Conservation (phyloP, 2,888 invertebrate genomes). For the Phaedon cochleariae region DNA sequence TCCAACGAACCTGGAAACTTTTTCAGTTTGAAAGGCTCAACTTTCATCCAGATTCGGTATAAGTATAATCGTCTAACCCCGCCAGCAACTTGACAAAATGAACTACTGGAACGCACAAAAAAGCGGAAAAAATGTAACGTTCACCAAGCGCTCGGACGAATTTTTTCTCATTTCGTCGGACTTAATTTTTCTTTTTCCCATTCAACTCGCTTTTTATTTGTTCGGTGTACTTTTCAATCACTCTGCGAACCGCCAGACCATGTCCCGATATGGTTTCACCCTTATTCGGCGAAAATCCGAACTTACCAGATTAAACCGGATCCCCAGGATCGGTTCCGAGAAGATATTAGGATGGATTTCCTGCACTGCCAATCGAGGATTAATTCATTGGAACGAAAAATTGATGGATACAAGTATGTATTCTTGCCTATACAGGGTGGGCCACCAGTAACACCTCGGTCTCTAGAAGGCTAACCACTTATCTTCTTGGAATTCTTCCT, state of each 20-base stretch:
- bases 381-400: neutral
- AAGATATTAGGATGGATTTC: neutral
- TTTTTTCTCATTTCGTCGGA: neutral
- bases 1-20: neutral
- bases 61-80: neutral
- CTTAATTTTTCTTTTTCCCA: neutral
- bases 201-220: neutral
- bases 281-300: slow-evolving; percentile 7
- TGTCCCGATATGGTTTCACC: slow-evolving; percentile 6
- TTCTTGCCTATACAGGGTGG: neutral
- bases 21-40: neutral
- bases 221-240: slow-evolving; percentile 9
- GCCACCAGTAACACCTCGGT: too few relatives aligned
- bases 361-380: neutral
- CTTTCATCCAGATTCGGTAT: neutral
- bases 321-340: neutral
- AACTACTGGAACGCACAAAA: neutral
- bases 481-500: too few relatives aligned
- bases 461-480: too few relatives aligned
- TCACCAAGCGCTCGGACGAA: neutral
- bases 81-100: neutral
- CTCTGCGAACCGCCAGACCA: slow-evolving; percentile 6
- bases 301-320: slow-evolving; percentile 11
- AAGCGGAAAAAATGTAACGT: neutral
- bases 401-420: neutral